phyloP scores from a whole-genome alignment of 2,113 vertebrate species.

The Chunga burmeisteri region DNA sequence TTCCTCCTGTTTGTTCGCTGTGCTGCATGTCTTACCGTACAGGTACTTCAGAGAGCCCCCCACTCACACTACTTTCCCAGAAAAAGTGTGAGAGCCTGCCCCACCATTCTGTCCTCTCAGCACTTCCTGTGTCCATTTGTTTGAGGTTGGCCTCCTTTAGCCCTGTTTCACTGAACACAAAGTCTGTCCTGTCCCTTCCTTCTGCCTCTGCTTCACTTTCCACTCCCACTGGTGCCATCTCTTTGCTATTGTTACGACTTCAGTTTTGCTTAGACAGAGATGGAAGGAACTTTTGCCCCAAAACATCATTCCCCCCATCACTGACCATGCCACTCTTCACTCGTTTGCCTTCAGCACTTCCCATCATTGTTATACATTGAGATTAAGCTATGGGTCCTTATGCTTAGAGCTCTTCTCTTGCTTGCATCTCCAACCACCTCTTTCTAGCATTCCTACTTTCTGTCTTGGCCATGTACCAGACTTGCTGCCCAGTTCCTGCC shows the following conservation, averaged over 20 bases:
- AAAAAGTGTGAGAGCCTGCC: background rate
- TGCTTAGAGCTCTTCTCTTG: background rate
- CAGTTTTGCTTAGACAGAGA: background rate
- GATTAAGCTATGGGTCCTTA: background rate
- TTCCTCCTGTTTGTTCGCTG: background rate
- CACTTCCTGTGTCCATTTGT: background rate
- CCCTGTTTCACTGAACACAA: background rate
- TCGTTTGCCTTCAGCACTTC: background rate
- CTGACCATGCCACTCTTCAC: background rate
- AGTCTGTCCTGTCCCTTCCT: background rate
- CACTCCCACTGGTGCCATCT: background rate
- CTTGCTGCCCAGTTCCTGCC: background rate
- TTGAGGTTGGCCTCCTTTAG: background rate
- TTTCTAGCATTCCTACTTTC: background rate
- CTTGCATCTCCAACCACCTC: background rate
- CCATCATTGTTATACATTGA: accelerated
- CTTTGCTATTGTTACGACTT: background rate
- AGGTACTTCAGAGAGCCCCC: background rate
- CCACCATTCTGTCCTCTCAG: background rate
- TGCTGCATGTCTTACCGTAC: background rate
- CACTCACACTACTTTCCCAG: background rate
- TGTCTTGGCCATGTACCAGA: background rate
- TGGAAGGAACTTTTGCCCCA: background rate
- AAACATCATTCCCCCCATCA: background rate
- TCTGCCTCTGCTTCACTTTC: background rate